Percentiles rank a stretch among this genome's conserved stretches.
Evolutionary conservation across 2,888 invertebrate species (phyloP).

Genomic region (Tribolium freemani): DNA sequence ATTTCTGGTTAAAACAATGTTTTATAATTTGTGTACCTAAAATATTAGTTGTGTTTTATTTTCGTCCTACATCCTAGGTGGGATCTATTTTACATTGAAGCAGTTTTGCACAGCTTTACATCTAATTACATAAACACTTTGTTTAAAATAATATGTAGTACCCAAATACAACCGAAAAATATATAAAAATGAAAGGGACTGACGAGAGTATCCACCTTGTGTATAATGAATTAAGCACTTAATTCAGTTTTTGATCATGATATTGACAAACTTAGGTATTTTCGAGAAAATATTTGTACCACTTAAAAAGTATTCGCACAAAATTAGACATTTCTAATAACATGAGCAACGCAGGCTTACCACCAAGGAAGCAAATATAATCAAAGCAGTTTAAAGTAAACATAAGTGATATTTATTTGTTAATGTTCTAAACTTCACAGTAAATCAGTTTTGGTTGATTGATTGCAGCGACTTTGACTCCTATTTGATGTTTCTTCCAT

Average conservation of each 20-base stretch:
- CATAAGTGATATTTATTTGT: background rate
- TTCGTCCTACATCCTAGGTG: too few species aligned
- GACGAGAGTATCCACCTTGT: too few species aligned
- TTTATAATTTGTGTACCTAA: background rate
- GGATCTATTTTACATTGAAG: too few species aligned
- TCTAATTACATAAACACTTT: too few species aligned
- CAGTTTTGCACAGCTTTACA: too few species aligned
- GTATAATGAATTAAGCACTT: too few species aligned
- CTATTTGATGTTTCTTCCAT: background rate
- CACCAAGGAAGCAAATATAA: background rate
- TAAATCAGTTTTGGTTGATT: background rate
- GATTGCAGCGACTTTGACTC: background rate
- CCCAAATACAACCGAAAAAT: too few species aligned
- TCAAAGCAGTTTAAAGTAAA: background rate
- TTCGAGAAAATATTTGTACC: too few species aligned
- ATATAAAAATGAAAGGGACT: too few species aligned
- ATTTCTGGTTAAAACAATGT: conserved; percentile 9
- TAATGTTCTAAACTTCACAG: background rate
- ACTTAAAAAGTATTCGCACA: background rate
- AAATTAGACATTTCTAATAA: background rate
- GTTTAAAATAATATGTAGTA: too few species aligned
- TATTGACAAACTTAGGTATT: too few species aligned
- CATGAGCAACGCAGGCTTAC: background rate
- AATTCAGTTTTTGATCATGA: too few species aligned
- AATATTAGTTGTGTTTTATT: background rate